Conservation (phyloP, 2,888 invertebrate species). For the Nineta flava region DNA sequence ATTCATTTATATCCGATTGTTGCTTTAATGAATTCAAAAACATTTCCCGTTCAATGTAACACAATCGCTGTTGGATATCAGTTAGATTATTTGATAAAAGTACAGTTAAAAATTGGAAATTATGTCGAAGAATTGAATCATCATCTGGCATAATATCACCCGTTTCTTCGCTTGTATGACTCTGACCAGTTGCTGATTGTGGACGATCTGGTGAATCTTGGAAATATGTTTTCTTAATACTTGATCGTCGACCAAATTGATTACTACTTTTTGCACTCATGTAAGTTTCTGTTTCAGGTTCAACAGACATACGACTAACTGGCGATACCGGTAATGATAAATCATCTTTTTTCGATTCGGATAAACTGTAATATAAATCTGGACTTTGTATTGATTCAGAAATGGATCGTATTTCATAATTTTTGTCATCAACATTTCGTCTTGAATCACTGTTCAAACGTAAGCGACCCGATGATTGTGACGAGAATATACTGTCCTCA, state of each 20-base stretch:
- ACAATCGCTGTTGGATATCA: conserved; percentile 37
- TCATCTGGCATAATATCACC: conserved; percentile 1
- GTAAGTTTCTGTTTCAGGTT: conserved; percentile 5
- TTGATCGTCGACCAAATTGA: background rate
- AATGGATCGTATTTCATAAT: background rate
- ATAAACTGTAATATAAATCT: conserved; percentile 12
- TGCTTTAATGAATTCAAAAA: conserved; percentile 33
- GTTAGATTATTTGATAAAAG: conserved; percentile 21
- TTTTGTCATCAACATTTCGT: background rate
- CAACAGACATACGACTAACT: conserved; percentile 1
- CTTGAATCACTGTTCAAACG: background rate
- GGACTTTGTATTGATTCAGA: conserved; percentile 9
- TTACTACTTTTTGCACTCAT: conserved; percentile 5
- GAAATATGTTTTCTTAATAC: background rate
- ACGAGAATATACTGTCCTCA: conserved; percentile 7
- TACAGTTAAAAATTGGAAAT: conserved; percentile 3
- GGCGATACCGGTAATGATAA: background rate
- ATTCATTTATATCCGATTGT: background rate
- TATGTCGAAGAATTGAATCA: conserved; percentile 1
- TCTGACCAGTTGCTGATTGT: background rate
- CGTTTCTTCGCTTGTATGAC: background rate
- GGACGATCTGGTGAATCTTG: conserved; percentile 5
- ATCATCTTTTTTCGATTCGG: conserved; percentile 14
- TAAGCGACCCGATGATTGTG: background rate
- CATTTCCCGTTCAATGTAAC: conserved; percentile 46